Evolutionary conservation across 35 echinoderm and acorn worm genomes (phyloP).

Genomic region (Lytechinus variegatus): DNA sequence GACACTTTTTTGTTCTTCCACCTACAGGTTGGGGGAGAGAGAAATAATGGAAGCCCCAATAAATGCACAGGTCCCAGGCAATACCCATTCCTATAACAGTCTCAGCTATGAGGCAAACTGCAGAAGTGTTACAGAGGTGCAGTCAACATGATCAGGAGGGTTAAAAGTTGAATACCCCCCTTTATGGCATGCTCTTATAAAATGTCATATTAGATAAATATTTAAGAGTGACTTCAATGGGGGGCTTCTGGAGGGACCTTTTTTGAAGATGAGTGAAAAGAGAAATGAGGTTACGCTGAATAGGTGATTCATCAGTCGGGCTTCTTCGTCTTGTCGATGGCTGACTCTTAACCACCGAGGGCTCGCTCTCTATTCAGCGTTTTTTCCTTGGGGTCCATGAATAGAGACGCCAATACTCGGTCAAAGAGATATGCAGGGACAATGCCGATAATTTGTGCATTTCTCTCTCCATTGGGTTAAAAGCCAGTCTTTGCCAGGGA

Average conservation of each 20-base stretch:
- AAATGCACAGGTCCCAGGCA: not conserved
- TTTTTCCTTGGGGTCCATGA: not conserved
- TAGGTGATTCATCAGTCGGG: not conserved
- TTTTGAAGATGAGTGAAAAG: not conserved
- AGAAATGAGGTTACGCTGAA: not conserved
- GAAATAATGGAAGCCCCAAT: not conserved
- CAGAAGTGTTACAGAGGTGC: not conserved
- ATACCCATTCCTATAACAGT: not conserved
- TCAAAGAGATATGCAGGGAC: not conserved
- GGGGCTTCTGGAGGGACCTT: not conserved
- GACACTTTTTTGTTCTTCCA: not conserved
- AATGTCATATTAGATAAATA: conserved; percentile 15
- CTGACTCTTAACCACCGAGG: not conserved
- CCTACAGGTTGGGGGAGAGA: not conserved
- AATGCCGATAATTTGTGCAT: not conserved
- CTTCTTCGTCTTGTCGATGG: not conserved
- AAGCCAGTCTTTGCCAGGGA: not conserved
- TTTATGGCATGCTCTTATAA: not conserved
- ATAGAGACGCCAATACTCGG: not conserved
- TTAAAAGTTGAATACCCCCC: not conserved
- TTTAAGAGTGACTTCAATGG: conserved; percentile 11
- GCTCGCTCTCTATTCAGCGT: not conserved
- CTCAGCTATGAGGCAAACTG: not conserved
- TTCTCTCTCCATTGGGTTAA: not conserved
- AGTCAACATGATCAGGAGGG: not conserved